Percentiles rank a stretch among this genome's conserved stretches.
phyloP scores from a whole-genome alignment of 1,140 invertebrate genomes.

The Arion vulgaris region DNA sequence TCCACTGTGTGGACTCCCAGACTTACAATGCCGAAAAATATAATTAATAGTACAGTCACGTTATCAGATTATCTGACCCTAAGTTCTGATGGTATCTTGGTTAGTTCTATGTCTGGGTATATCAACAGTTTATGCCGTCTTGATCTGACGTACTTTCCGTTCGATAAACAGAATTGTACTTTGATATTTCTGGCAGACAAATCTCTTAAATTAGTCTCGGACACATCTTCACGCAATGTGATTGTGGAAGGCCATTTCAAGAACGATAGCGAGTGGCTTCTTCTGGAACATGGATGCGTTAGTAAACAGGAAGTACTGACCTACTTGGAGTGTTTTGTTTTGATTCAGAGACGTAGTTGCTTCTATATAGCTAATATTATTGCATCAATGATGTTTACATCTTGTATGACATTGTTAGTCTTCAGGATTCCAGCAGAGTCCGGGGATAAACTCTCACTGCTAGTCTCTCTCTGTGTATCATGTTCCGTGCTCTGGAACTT shows the following conservation, averaged over 20 bases:
- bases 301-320: slow-evolving; percentile 82
- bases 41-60: slow-evolving; percentile 11
- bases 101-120: slow-evolving; percentile 48
- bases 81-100: slow-evolving; percentile 39
- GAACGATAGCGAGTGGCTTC: slow-evolving; percentile 30
- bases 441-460: slow-evolving; percentile 78
- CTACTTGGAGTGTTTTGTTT: slow-evolving; percentile 76
- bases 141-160: slow-evolving; percentile 44
- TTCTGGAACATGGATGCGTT: slow-evolving; percentile 52
- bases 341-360: slow-evolving; percentile 92
- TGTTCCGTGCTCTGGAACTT: slow-evolving; percentile 76
- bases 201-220: background rate
- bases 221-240: background rate
- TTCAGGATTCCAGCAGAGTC: slow-evolving; percentile 77
- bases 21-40: slow-evolving; percentile 74
- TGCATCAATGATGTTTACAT: slow-evolving; percentile 76
- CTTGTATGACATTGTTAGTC: slow-evolving; percentile 74
- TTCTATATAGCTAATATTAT: slow-evolving; percentile 81
- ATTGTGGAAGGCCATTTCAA: background rate
- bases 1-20: slow-evolving; percentile 75
- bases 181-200: background rate
- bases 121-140: slow-evolving; percentile 38
- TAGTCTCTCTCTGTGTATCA: slow-evolving; percentile 80
- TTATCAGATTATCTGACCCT: slow-evolving; percentile 3
- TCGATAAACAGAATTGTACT: slow-evolving; percentile 1